phyloP scores from a whole-genome alignment of 2,888 invertebrate genomes.

The Eumacrocentrus americanus region DNA sequence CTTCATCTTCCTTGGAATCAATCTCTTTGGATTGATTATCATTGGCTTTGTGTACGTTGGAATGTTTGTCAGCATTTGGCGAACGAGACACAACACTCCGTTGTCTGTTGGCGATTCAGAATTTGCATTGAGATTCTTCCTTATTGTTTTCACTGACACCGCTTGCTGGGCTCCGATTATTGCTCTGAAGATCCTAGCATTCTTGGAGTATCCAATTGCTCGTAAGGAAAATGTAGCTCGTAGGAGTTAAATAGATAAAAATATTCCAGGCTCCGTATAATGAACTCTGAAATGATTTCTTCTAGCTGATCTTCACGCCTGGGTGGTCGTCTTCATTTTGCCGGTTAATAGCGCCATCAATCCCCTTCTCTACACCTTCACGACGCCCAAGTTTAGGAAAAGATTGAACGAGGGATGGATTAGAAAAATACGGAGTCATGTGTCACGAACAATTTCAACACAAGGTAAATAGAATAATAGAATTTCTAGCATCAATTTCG shows the following conservation, averaged over 20 bases:
- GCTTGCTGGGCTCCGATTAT: conserved; percentile 76
- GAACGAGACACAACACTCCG: conserved; percentile 68
- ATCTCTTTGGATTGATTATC: conserved; percentile 64
- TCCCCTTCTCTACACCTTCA: conserved; percentile 72
- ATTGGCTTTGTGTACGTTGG: conserved; percentile 67
- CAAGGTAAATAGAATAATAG: conserved; percentile 40
- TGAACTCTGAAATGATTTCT: conserved; percentile 22
- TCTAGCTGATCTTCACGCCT: conserved; percentile 69
- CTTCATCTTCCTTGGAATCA: conserved; percentile 72
- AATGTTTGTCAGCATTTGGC: conserved; percentile 70
- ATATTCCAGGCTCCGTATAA: background rate
- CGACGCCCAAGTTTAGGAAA: conserved; percentile 69
- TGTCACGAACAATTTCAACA: conserved; percentile 41
- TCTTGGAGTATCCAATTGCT: conserved; percentile 58
- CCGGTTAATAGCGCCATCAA: conserved; percentile 73
- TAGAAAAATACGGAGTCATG: conserved; percentile 41
- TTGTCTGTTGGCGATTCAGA: conserved; percentile 68
- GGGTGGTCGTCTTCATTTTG: conserved; percentile 71
- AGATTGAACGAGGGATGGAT: conserved; percentile 59
- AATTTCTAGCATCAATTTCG: background rate
- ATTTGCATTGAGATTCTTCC: conserved; percentile 72
- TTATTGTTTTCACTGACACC: conserved; percentile 74
- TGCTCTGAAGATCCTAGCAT: conserved; percentile 68
- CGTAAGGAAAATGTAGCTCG: conserved; percentile 57
- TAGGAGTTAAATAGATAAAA: background rate